Evolutionary conservation across 1,140 invertebrate species (phyloP), one percentile per base, ranked within the genome.

Genomic region (Tyrophagus putrescentiae): DNA sequence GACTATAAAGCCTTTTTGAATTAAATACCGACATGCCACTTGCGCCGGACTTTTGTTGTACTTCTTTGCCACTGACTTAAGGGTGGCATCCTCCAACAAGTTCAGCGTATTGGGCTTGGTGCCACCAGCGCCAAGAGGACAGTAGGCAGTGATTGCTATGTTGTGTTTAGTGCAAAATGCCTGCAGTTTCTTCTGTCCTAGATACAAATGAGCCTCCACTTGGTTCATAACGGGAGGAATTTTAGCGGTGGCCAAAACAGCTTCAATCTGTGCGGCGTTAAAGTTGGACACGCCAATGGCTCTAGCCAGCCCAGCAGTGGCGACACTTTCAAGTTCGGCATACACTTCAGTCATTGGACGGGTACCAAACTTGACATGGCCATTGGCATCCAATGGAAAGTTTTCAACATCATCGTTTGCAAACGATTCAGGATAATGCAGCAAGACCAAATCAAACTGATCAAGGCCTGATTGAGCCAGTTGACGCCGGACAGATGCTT

Each of bases 261-360:
- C 74, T 34, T 82, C 76, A 11, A 92, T 79, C 72, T 95, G 91
- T 29, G 78, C 70, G 34, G 77, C 80, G 69, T 90, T 94, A 68
- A 95, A 96, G 71, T 95, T 96, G 31, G 87, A 92, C 0, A 95
- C 63, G 0, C 92, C 91, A 67, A 96, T 87, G 54, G 83, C 82
- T 54, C 76, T 79, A 0, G 78, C 75, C 11, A 89, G 73, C 1
- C 87, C 87, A 56, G 80, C 72, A 21, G 78, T 73, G 3, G 83
- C 80, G 45, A 83, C 78, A 34, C 81, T 75, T 73, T 94, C 91
- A 79, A 95, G 78, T 29, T 78, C 88, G 72, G 72, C 81, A 88
- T 90, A 97, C 0, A 90, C 90, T 65, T 93, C 89, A n/a, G 89
- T 65, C 13, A 50, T 44, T 6, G 80, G 4, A 21, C 31, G 33